Base-by-base conservation (phyloP, 2,888 invertebrate genomes). In the Agonum fuliginosum region DNA sequence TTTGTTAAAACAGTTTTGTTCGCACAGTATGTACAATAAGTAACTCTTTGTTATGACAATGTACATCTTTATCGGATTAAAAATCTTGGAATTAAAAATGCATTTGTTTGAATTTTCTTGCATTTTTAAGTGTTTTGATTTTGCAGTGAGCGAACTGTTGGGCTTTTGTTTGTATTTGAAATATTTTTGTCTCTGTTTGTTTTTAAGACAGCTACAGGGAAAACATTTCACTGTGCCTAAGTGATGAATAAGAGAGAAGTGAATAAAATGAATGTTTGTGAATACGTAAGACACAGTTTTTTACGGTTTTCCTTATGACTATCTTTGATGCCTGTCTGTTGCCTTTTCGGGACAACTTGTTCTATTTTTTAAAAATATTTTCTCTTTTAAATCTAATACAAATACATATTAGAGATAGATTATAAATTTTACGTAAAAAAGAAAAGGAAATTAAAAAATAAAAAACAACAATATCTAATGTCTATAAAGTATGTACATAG, bases 361-460 rank as follows among this genome's bases (percentile, higher is more conserved):
- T 34, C 30, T 65, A 65, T 17, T 43, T 46, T 46, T 70, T 43
- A 46, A 70, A 46, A 43, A 62, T 62, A 67, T 67, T 67, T 48
- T 54, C 37, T 22, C 14, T 70, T 70, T 70, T 70, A 54, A 54
- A 72, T 43, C 51, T 72, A 72, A 72, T 72, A 71, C 30, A 46
- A 71, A 71, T 71, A 72, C 72, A 72, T 34, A 27, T 46, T 46
- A 70, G 46, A 46, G 54, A 72, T 17, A 34, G 46, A 70, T 67
- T 34, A 65, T 27, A 65, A 67, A 69, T 43, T 54, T 51, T 72
- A 72, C 72, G 72, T 72, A 72, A 72, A 72, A 72, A 71, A 71
- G 14, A 22, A 30, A 34, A 37, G 37, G n/a, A 69, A 70, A 30
- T 62, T 30, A 30, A 62, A 17, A 70, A 72, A 54, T 72, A 72